phyloP scores from a whole-genome alignment of 1,140 invertebrate species.

The Proctacanthus coquilletti region DNA sequence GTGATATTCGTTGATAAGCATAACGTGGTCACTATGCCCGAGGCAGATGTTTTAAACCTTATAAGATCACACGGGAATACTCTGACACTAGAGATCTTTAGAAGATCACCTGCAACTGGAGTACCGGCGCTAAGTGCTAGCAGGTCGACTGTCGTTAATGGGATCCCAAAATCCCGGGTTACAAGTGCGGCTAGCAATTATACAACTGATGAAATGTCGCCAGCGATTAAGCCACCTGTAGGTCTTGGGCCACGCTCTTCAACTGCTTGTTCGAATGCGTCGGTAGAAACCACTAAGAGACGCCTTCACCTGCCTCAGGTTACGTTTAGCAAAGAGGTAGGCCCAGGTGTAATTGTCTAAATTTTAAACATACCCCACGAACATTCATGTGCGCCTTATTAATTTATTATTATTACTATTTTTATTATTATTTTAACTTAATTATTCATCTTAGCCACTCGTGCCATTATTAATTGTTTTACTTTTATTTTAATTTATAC shows the following conservation, averaged over 20 bases:
- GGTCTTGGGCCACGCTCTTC: slow-evolving; percentile 27
- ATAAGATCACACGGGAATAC: slow-evolving; percentile 40
- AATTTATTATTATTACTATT: neutral
- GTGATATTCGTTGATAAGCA: slow-evolving; percentile 73
- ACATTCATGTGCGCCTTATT: too few relatives aligned
- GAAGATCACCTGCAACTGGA: slow-evolving; percentile 24
- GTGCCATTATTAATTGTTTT: slow-evolving; percentile 12
- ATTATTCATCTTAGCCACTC: slow-evolving; percentile 10
- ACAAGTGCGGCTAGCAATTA: slow-evolving; percentile 7
- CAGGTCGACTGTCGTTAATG: neutral
- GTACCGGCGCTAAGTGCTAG: neutral
- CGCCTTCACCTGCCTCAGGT: slow-evolving; percentile 58
- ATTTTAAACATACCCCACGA: too few relatives aligned
- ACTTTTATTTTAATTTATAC: slow-evolving; percentile 8
- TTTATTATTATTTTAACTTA: slow-evolving; percentile 9
- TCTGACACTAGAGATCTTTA: slow-evolving; percentile 61
- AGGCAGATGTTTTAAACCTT: slow-evolving; percentile 59
- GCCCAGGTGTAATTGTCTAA: slow-evolving; percentile 45
- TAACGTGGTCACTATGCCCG: slow-evolving; percentile 63
- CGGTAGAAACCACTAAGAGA: slow-evolving; percentile 37
- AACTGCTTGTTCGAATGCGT: slow-evolving; percentile 36
- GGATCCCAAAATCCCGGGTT: slow-evolving; percentile 1
- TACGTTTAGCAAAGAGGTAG: slow-evolving; percentile 62
- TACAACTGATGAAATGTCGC: slow-evolving; percentile 14
- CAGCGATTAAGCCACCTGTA: slow-evolving; percentile 9